Base-by-base conservation (phyloP, 1,140 invertebrate species). In the Hyles vespertilio region DNA sequence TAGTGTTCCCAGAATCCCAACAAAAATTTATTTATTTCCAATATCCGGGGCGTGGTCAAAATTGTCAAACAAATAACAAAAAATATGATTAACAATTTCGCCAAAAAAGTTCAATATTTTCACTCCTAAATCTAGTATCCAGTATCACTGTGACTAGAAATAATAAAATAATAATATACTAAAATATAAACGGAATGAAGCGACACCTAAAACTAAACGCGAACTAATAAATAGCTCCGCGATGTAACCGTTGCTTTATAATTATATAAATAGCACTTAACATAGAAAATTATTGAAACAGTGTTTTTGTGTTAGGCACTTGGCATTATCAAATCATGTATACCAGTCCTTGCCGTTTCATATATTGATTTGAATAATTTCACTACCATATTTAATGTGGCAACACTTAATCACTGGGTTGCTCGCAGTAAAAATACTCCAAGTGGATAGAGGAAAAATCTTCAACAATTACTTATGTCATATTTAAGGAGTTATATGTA, bases 101-200 rank as follows among this genome's bases (percentile, higher is more conserved):
- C 11, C 9, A 54, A 54, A 22, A 22, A 22, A 22, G 22, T 22
- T 22, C 22, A 2, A 22, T 22, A 22, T 22, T 22, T 22, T 22
- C 51, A 22, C 8, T 58, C 65, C 66, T 78, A 78, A 61, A 69
- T 76, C 76, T 82, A 81, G 78, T 82, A 82, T 67, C 67, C 72
- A 81, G 74, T 63, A 75, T 62, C 69, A 79, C 81, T 81, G 73
- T 86, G 83, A 86, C 83, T 86, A 86, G 83, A 70, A 69, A 61
- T 66, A 68, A 65, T 72, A 70, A 70, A 65, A 69, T 47, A 62
- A 51, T 56, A 65, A 64, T 1, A 22, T 44, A 51, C 22, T 53
- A 40, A 52, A 45, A 61, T 36, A 52, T 32, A 51, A 33, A 32
- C 9, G 61, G 63, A 69, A 69, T 61, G 62, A 64, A 56, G 33